These are phyloP conservation scores for Zele albiditarsus DNA, from an alignment of 2,888 invertebrate genomes.

Conservation along the genomic window DNA sequence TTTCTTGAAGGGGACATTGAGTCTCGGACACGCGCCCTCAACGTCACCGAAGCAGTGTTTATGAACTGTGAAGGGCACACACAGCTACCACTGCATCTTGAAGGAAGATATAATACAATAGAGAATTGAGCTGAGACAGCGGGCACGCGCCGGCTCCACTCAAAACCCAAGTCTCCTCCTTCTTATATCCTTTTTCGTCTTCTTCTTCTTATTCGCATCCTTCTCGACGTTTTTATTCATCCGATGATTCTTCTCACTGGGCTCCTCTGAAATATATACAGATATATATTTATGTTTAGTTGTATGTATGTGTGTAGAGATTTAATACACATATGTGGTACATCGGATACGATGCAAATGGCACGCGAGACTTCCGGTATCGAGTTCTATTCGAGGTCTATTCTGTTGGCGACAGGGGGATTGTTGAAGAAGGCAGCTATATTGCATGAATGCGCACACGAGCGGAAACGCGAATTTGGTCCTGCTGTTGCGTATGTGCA, in stretches of 20 bases:
- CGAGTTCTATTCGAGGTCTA: slow-evolving; percentile 36
- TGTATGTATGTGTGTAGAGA: slow-evolving; percentile 2
- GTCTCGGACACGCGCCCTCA: slow-evolving; percentile 13
- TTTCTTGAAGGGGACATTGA: not conserved
- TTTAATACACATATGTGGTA: slow-evolving; percentile 45
- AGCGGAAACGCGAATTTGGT: slow-evolving; percentile 38
- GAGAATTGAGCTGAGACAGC: slow-evolving; percentile 30
- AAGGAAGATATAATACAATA: not conserved
- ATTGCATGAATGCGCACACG: slow-evolving; percentile 23
- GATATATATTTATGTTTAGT: not conserved
- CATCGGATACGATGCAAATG: slow-evolving; percentile 65
- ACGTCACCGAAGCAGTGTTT: not conserved
- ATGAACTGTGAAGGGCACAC: not conserved
- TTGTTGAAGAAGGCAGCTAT: slow-evolving; percentile 2
- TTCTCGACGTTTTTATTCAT: slow-evolving; percentile 10
- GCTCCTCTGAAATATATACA: not conserved
- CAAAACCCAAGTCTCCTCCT: slow-evolving; percentile 43
- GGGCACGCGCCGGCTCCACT: slow-evolving; percentile 50
- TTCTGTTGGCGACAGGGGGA: slow-evolving; percentile 35
- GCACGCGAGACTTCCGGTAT: slow-evolving; percentile 71
- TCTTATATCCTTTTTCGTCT: slow-evolving; percentile 3
- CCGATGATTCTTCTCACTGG: slow-evolving; percentile 38
- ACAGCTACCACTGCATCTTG: not conserved
- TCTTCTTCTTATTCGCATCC: not conserved
- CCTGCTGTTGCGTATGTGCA: slow-evolving; percentile 11